phyloP scores from a whole-genome alignment of 2,888 invertebrate species.

The Epistrophella euchroma region DNA sequence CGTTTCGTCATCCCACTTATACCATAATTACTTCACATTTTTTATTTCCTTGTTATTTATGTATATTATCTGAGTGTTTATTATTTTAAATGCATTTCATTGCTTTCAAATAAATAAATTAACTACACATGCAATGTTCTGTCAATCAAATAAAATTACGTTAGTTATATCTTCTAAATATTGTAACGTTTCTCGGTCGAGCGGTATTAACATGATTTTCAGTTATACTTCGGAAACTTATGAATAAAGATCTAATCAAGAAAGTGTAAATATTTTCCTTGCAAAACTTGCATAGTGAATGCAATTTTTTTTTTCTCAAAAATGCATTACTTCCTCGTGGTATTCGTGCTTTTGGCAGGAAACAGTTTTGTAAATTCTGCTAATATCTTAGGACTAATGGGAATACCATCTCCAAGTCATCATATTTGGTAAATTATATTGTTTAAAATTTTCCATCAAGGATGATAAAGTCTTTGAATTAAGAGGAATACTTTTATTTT shows the following conservation, averaged over 20 bases:
- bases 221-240: not conserved
- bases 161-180: not conserved
- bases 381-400: conserved; percentile 78
- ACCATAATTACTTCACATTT: not conserved
- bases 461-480: not conserved
- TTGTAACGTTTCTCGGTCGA: not conserved
- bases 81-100: conserved; percentile 12
- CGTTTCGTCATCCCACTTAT: conserved; percentile 17
- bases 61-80: conserved; percentile 2
- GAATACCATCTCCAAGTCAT: conserved; percentile 78
- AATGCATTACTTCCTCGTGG: conserved; percentile 17
- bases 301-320: not conserved
- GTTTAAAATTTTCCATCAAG: not conserved
- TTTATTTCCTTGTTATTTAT: not conserved
- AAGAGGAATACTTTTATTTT: not conserved
- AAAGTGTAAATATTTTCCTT: not conserved
- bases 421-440: conserved; percentile 76
- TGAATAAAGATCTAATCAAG: conserved; percentile 4
- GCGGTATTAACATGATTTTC: not conserved
- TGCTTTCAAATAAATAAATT: conserved; percentile 10
- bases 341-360: not conserved
- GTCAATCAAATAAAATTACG: conserved; percentile 26
- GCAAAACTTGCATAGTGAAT: not conserved
- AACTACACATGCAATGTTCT: conserved; percentile 18
- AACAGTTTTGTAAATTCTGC: conserved; percentile 31